phyloP scores from a whole-genome alignment of 2,797 vertebrate genomes.

The Meriones psammophilus region DNA sequence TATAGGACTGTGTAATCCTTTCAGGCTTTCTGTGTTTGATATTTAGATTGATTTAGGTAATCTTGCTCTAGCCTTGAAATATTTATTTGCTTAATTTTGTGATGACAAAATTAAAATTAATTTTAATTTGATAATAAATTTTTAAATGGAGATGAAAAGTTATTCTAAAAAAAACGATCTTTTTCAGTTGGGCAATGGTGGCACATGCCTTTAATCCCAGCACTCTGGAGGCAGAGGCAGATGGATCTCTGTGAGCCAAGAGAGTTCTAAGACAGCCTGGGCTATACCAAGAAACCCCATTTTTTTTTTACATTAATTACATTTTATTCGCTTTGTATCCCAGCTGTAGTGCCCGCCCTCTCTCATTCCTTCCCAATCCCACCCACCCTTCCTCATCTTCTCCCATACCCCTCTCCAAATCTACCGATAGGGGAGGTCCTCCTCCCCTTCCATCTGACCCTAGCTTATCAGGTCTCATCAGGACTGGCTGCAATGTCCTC shows the following conservation, averaged over 20 bases:
- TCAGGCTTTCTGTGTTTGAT: neutral
- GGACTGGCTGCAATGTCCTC: too few species aligned
- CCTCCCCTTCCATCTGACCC: too few species aligned
- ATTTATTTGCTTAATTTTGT: slow-evolving; percentile 10
- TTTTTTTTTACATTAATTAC: neutral
- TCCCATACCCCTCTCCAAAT: too few species aligned
- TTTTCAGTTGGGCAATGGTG: neutral
- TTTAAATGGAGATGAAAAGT: neutral
- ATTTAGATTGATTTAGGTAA: slow-evolving; percentile 29
- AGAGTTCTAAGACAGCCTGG: neutral
- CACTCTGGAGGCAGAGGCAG: neutral
- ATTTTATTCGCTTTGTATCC: too few species aligned
- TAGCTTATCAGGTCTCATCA: too few species aligned
- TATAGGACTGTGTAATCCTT: neutral
- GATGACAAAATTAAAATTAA: slow-evolving; percentile 55
- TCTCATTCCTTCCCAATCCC: too few species aligned
- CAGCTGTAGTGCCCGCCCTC: too few species aligned
- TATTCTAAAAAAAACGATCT: neutral
- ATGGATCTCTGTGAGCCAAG: neutral
- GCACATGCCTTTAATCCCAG: neutral
- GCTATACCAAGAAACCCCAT: neutral
- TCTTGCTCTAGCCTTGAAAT: slow-evolving; percentile 49
- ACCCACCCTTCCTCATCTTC: too few species aligned
- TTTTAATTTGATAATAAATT: slow-evolving; percentile 37
- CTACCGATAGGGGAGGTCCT: too few species aligned